phyloP scores from a whole-genome alignment of 2,797 vertebrate genomes.

The Xenops minutus region DNA sequence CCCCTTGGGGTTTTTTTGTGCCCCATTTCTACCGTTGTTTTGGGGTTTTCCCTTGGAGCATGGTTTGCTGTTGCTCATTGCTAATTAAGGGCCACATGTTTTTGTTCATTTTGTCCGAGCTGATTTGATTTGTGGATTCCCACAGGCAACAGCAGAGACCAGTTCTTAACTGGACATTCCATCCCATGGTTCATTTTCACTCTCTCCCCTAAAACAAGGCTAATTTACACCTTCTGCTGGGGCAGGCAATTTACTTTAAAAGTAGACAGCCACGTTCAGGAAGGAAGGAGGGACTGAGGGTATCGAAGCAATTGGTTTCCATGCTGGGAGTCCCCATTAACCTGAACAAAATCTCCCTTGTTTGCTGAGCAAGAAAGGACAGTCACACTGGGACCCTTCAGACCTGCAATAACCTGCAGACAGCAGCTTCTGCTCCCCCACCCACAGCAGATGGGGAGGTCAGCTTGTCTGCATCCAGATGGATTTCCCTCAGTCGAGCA shows the following conservation, averaged over 20 bases:
- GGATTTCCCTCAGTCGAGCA: accelerated
- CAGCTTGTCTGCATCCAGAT: neutral
- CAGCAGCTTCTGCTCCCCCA: accelerated
- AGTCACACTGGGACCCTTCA: accelerated
- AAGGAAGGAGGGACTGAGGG: neutral
- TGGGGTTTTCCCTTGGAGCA: neutral
- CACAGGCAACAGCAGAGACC: neutral
- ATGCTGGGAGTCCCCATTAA: neutral
- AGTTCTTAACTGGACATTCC: neutral
- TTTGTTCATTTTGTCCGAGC: neutral
- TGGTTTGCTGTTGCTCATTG: neutral
- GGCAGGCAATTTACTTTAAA: neutral
- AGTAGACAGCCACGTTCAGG: neutral
- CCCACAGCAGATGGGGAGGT: neutral
- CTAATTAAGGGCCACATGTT: neutral
- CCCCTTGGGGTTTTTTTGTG: neutral
- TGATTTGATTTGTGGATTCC: neutral
- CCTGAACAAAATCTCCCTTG: neutral
- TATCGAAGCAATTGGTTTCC: neutral
- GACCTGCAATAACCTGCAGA: neutral
- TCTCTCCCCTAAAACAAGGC: neutral
- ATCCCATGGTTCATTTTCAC: neutral
- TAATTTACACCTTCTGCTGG: neutral
- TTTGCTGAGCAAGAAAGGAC: neutral
- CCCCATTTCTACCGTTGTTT: neutral